phyloP scores from a whole-genome alignment of 2,888 invertebrate genomes.

The Drosophila nr. medialis region DNA sequence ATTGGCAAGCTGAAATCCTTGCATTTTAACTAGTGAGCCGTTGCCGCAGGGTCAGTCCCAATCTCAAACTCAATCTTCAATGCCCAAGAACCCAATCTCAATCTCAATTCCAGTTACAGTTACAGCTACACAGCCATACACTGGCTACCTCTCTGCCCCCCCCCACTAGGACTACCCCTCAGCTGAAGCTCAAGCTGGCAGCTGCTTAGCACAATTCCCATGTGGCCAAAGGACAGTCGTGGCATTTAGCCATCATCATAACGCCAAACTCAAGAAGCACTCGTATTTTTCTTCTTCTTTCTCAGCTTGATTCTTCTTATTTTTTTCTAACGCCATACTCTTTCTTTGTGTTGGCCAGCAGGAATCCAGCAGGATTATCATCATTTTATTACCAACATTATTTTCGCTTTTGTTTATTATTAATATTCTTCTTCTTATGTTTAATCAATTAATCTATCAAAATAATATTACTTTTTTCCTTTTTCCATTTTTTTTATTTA shows the following conservation, averaged over 20 bases:
- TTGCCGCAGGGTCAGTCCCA: slow-evolving; percentile 62
- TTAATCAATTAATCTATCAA: too few relatives aligned
- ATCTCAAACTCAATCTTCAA: slow-evolving; percentile 39
- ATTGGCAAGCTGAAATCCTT: slow-evolving; percentile 61
- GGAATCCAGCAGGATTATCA: background rate
- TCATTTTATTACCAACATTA: background rate
- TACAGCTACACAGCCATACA: slow-evolving; percentile 6
- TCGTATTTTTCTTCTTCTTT: slow-evolving; percentile 24
- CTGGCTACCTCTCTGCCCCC: background rate
- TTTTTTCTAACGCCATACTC: slow-evolving; percentile 12
- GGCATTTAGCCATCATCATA: slow-evolving; percentile 81
- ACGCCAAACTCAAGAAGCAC: slow-evolving; percentile 55
- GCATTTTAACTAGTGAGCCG: slow-evolving; percentile 78
- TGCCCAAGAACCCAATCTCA: background rate
- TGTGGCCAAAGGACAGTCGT: slow-evolving; percentile 69
- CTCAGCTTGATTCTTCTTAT: slow-evolving; percentile 7
- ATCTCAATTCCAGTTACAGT: slow-evolving; percentile 12
- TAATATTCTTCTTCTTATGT: too few relatives aligned
- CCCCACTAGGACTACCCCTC: background rate
- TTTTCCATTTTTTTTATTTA: background rate
- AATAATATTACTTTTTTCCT: too few relatives aligned
- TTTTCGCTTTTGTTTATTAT: too few relatives aligned
- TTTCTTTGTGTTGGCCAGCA: background rate
- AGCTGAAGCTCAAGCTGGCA: slow-evolving; percentile 16
- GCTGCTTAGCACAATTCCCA: slow-evolving; percentile 69